Conservation (phyloP, 2,113 vertebrate species). For the Chelonoidis abingdonii region DNA sequence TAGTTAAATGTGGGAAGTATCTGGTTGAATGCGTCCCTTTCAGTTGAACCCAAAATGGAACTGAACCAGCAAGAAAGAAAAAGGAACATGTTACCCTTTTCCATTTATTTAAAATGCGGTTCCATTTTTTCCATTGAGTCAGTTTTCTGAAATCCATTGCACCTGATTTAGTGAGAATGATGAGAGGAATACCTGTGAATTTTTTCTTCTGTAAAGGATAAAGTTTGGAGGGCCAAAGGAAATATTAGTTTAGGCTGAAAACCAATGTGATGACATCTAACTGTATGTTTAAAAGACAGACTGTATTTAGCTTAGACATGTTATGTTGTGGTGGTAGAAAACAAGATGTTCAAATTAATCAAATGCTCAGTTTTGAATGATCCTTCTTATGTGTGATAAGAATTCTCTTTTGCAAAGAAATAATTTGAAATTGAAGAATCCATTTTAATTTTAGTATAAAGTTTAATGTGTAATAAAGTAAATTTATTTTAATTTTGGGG, state of each 20-base stretch:
- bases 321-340: not conserved
- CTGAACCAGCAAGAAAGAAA: constrained; percentile 1
- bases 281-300: not conserved
- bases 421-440: not conserved
- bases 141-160: not conserved
- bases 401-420: not conserved
- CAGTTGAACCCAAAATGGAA: constrained; percentile 4
- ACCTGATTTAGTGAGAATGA: not conserved
- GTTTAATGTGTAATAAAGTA: not conserved
- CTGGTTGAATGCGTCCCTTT: not conserved
- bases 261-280: not conserved
- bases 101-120: not conserved
- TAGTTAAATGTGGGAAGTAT: not conserved
- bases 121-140: not conserved
- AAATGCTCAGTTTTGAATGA: not conserved
- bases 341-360: not conserved
- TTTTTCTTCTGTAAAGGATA: not conserved
- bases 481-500: not conserved
- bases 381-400: not conserved
- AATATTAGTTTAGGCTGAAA: not conserved
- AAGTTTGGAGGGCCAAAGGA: not conserved
- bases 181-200: not conserved
- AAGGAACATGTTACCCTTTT: not conserved
- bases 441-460: not conserved
- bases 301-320: not conserved